Evolutionary conservation across 1,140 invertebrate genomes (phyloP).

Genomic region (Yoshiicerus persimilis): DNA sequence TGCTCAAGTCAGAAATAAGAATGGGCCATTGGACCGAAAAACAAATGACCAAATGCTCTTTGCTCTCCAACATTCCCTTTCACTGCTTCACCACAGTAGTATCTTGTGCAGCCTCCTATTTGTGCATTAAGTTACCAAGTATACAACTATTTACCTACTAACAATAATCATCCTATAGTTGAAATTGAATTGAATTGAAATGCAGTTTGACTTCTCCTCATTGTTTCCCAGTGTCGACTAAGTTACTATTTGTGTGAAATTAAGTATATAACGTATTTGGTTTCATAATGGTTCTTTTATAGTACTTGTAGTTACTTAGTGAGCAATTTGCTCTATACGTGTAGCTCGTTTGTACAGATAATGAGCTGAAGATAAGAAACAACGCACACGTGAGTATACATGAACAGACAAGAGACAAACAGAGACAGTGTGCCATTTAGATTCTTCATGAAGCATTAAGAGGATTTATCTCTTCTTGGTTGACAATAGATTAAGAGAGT

Average conservation of each 20-base stretch:
- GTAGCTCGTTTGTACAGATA: not conserved
- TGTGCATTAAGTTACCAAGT: not conserved
- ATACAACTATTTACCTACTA: not conserved
- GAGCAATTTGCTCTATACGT: not conserved
- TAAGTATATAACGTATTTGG: not conserved
- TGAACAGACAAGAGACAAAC: not conserved
- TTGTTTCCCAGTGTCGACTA: not conserved
- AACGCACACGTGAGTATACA: not conserved
- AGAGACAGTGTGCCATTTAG: not conserved
- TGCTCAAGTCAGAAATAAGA: not conserved
- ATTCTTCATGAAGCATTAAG: not conserved
- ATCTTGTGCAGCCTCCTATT: not conserved
- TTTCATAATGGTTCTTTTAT: not conserved
- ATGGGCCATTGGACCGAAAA: slow-evolving; percentile 17
- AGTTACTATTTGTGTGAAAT: not conserved
- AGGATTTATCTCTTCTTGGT: not conserved
- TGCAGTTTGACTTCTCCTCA: not conserved
- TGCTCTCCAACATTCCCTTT: not conserved
- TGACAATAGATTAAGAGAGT: not conserved
- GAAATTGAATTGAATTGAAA: not conserved
- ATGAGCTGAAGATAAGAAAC: not conserved
- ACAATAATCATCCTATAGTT: not conserved
- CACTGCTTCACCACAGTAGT: not conserved
- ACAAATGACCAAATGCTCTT: slow-evolving; percentile 14
- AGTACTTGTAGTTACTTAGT: not conserved